phyloP scores from a whole-genome alignment of 1,140 invertebrate genomes.

The Wiebesia pumilae region DNA sequence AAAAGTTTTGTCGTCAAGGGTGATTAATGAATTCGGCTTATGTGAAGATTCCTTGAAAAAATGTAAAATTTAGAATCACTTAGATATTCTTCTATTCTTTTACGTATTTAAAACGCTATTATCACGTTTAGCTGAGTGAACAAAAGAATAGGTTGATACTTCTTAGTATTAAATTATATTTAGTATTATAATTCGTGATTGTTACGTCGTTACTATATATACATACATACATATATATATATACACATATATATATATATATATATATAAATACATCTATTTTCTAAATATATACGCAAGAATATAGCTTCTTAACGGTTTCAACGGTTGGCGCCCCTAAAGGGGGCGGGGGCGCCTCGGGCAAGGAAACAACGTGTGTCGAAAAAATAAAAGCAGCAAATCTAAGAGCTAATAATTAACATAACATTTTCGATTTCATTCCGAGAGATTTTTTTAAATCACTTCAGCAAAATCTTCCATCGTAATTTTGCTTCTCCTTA shows the following conservation, averaged over 20 bases:
- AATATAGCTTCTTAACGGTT: slow-evolving; percentile 22
- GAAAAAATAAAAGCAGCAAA: neutral
- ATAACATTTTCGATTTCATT: neutral
- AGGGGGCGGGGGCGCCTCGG: slow-evolving; percentile 49
- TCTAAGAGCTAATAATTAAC: neutral
- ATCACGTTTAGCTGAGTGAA: neutral
- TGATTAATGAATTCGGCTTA: slow-evolving; percentile 15
- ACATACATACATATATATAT: slow-evolving; percentile 28
- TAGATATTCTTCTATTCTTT: neutral
- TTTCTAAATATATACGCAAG: slow-evolving; percentile 43
- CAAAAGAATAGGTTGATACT: slow-evolving; percentile 2
- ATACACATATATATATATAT: slow-evolving; percentile 29
- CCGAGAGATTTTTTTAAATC: neutral
- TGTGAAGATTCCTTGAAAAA: slow-evolving; percentile 1
- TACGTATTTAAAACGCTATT: neutral
- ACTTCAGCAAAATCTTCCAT: slow-evolving; percentile 30
- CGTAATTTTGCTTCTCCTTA: slow-evolving; percentile 42
- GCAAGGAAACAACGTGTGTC: neutral
- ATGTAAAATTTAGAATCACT: neutral
- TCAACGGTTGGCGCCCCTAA: slow-evolving; percentile 24
- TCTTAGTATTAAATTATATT: slow-evolving; percentile 30
- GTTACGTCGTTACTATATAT: slow-evolving; percentile 42
- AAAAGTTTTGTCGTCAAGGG: slow-evolving; percentile 15
- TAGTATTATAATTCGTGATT: slow-evolving; percentile 47
- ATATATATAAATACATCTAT: slow-evolving; percentile 45